phyloP scores from a whole-genome alignment of 2,113 vertebrate species.

The Silurus meridionalis region DNA sequence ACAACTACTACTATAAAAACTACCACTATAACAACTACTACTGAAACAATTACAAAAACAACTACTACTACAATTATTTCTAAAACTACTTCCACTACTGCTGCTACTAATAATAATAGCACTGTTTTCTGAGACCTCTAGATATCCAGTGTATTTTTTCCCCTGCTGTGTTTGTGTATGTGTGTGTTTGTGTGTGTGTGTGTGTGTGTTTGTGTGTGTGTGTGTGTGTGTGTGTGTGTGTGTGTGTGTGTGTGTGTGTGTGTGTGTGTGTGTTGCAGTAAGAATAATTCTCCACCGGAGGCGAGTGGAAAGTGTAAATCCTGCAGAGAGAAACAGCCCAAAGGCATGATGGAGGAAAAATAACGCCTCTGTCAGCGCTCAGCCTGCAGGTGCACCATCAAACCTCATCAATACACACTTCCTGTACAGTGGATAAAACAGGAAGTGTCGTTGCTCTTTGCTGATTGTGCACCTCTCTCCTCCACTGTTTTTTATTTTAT shows the following conservation, averaged over 20 bases:
- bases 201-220: neutral
- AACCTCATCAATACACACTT: constrained; percentile 14
- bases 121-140: neutral
- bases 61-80: no score
- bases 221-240: neutral
- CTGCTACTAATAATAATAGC: neutral
- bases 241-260: neutral
- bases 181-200: neutral
- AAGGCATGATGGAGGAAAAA: constrained; percentile 15
- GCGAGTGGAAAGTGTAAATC: constrained; percentile 13
- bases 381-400: constrained; percentile 28
- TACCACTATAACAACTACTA: no score
- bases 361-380: constrained; percentile 21
- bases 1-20: no score
- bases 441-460: neutral
- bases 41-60: no score
- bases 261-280: neutral
- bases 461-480: neutral
- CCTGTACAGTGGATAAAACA: constrained; percentile 3
- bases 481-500: neutral
- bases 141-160: neutral
- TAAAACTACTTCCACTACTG: no score
- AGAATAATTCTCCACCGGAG: neutral
- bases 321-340: constrained; percentile 24
- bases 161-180: neutral